Base-by-base conservation (phyloP, 2,797 vertebrate species). In the Pteronotus mesoamericanus region DNA sequence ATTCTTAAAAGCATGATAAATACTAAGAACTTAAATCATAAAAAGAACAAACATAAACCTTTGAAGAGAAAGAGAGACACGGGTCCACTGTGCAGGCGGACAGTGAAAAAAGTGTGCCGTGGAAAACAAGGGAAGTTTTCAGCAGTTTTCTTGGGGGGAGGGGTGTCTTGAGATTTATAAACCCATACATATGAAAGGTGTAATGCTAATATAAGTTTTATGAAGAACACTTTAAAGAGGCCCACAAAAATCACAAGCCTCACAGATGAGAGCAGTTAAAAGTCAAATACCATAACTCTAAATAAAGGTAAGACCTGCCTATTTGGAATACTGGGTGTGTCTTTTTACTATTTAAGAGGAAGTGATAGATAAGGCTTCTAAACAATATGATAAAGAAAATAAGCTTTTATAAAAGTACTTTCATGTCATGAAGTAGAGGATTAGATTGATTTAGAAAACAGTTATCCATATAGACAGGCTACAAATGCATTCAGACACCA, bases 151-250 rank as follows among this genome's bases (percentile, higher is more conserved):
- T 29, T 2, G 9, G 0, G 11, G 3, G 4, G 12, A 1, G 8
- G 7, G 0, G 5, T 10, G 48, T 22, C 77, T 91, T 87, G 19
- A 86, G 37, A 92, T 86, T 80, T 83, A 11, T 77, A 48, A 92
- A 71, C 46, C 57, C n/a, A 92, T 57, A 37, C 37, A 53, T 34
- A 57, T 83, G 44, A 90, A 66, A 91, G 9, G 5, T 6, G 80
- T 78, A 96, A 66, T 74, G 15, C 26, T 79, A 84, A 53, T 7
- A 42, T 59, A 69, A 74, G 5, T 90, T 53, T 44, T 18, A 68
- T 24, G 18, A 91, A 95, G 46, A 84, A 42, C 71, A 88, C 26
- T 80, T 97, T 66, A 82, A 85, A 88, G 3, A 89, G 66, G 2
- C 22, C 18, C 46, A 89, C 46, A 89, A 82, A 86, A 94, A 66